A percentile compares a stretch with the other conserved stretches of the same genome.
Evolutionary conservation across 2,797 vertebrate genomes (phyloP).

Genomic region (Tapirus indicus): DNA sequence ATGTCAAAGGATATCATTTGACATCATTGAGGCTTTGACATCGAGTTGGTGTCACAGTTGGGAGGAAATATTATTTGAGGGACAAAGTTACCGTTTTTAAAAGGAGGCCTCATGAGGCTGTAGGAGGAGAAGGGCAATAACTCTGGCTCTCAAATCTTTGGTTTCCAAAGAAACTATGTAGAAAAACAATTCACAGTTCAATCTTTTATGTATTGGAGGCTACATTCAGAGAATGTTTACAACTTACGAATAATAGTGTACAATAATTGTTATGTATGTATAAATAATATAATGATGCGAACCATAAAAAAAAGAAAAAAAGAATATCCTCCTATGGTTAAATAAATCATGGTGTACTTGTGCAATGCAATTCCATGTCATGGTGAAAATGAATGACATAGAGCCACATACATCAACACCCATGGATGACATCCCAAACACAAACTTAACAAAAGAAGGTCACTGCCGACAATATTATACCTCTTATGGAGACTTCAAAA

Average conservation of each 20-base stretch:
- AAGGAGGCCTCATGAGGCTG: not conserved
- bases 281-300: not conserved
- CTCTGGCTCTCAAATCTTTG: not conserved
- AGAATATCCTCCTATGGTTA: no score
- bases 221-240: not conserved
- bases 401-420: accelerated
- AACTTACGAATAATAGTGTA: not conserved
- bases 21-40: not conserved
- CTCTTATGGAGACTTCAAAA: not conserved
- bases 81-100: not conserved
- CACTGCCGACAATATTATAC: accelerated
- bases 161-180: not conserved
- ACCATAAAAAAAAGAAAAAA: not conserved
- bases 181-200: not conserved
- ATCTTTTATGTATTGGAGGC: not conserved
- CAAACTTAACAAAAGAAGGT: no score
- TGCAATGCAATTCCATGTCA: no score
- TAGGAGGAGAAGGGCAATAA: no score
- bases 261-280: not conserved
- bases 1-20: not conserved
- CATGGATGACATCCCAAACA: not conserved
- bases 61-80: not conserved
- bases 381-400: not conserved
- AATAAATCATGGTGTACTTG: not conserved
- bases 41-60: not conserved